These are phyloP conservation scores for Caenorhabditis sp. DNA, from an alignment of 2,888 invertebrate species.

Conservation along the genomic window DNA sequence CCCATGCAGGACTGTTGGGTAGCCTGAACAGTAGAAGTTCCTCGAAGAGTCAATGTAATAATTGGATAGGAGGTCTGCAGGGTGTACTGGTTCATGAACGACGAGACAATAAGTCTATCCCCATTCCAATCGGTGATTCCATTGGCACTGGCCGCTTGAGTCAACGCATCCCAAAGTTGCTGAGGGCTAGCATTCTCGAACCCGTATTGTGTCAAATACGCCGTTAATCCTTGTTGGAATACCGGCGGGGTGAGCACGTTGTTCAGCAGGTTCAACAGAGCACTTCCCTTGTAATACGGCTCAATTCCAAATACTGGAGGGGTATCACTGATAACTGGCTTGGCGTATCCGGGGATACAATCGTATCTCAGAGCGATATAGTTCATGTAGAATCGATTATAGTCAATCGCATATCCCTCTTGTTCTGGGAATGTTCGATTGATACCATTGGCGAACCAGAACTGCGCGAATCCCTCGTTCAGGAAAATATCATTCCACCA, in stretches of 20 bases:
- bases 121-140: slow-evolving; percentile 67
- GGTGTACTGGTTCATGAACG: slow-evolving; percentile 64
- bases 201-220: slow-evolving; percentile 28
- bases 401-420: slow-evolving; percentile 58
- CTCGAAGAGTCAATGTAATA: slow-evolving; percentile 32
- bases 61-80: slow-evolving; percentile 62
- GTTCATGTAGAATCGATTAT: slow-evolving; percentile 59
- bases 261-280: slow-evolving; percentile 57
- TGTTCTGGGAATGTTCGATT: slow-evolving; percentile 63
- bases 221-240: slow-evolving; percentile 32
- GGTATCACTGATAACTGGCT: slow-evolving; percentile 57
- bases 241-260: slow-evolving; percentile 36
- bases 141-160: slow-evolving; percentile 2
- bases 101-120: slow-evolving; percentile 45
- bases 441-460: slow-evolving; percentile 67
- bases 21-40: slow-evolving; percentile 27
- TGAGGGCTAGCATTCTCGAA: slow-evolving; percentile 45
- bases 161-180: slow-evolving; percentile 40
- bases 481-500: slow-evolving; percentile 75
- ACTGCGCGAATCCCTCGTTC: slow-evolving; percentile 76
- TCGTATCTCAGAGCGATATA: slow-evolving; percentile 55
- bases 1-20: slow-evolving; percentile 49
- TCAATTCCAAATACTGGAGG: slow-evolving; percentile 58
- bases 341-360: slow-evolving; percentile 36
- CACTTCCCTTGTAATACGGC: slow-evolving; percentile 64